Evolutionary conservation across 2,888 invertebrate genomes (phyloP).

Genomic region (Parapristionchus giblindavisi): DNA sequence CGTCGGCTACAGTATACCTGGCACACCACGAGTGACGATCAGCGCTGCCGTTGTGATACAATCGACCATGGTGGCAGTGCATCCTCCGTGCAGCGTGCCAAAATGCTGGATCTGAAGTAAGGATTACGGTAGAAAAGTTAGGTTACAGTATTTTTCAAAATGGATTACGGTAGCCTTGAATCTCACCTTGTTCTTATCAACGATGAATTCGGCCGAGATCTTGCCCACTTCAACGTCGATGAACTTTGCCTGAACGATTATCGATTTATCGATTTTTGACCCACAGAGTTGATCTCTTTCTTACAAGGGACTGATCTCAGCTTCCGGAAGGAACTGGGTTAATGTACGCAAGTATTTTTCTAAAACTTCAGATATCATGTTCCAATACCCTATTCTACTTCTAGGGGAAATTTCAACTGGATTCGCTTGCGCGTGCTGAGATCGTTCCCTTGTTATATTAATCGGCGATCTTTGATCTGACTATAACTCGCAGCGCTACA

Average conservation of each 20-base stretch:
- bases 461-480: neutral
- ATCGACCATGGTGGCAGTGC: slow-evolving; percentile 55
- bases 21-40: slow-evolving; percentile 65
- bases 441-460: too few relatives aligned
- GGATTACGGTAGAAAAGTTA: slow-evolving; percentile 13
- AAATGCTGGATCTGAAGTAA: slow-evolving; percentile 34
- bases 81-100: slow-evolving; percentile 54
- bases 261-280: too few relatives aligned
- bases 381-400: too few relatives aligned
- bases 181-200: neutral
- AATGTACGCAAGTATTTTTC: too few relatives aligned
- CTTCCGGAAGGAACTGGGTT: too few relatives aligned
- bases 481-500: neutral
- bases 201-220: slow-evolving; percentile 24
- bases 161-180: neutral
- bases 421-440: too few relatives aligned
- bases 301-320: too few relatives aligned
- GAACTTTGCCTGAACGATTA: slow-evolving; percentile 8
- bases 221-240: neutral
- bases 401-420: too few relatives aligned
- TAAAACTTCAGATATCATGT: too few relatives aligned
- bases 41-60: slow-evolving; percentile 56
- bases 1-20: slow-evolving; percentile 12
- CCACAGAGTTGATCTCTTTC: too few relatives aligned
- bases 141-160: neutral